phyloP scores from a whole-genome alignment of 2,113 vertebrate species.

The Dinomys branickii region DNA sequence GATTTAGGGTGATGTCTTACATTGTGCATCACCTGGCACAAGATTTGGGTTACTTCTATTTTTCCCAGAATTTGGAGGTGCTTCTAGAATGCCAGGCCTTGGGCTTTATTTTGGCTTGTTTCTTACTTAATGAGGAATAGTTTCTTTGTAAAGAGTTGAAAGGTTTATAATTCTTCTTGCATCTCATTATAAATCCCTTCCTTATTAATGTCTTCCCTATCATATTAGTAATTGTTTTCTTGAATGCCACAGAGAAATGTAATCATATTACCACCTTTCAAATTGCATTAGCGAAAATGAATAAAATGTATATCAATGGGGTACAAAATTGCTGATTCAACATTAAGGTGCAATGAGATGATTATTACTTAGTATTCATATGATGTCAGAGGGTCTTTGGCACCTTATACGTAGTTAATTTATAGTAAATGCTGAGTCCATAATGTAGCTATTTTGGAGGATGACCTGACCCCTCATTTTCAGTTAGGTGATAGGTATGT shows the following conservation, averaged over 20 bases:
- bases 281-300: constrained; percentile 85
- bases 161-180: constrained; percentile 62
- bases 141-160: constrained; percentile 73
- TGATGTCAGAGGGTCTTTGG: constrained; percentile 5
- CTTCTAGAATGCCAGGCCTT: constrained; percentile 17
- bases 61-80: neutral
- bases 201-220: constrained; percentile 80
- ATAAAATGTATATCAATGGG: constrained; percentile 77
- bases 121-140: constrained; percentile 53
- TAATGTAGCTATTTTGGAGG: neutral
- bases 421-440: constrained; percentile 37
- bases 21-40: neutral
- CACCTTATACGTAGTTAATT: constrained; percentile 23
- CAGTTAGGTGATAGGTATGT: constrained; percentile 43
- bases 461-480: constrained; percentile 47
- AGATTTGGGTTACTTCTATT: neutral
- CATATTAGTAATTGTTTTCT: constrained; percentile 83
- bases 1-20: neutral
- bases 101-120: constrained; percentile 29
- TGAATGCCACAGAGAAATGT: constrained; percentile 85
- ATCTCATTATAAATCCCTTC: constrained; percentile 73
- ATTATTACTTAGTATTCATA: constrained; percentile 57
- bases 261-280: constrained; percentile 84
- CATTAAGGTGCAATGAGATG: constrained; percentile 60
- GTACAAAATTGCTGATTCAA: constrained; percentile 79